Evolutionary conservation across 2,797 vertebrate species (phyloP).

Genomic region (Thalassophryne amazonica): DNA sequence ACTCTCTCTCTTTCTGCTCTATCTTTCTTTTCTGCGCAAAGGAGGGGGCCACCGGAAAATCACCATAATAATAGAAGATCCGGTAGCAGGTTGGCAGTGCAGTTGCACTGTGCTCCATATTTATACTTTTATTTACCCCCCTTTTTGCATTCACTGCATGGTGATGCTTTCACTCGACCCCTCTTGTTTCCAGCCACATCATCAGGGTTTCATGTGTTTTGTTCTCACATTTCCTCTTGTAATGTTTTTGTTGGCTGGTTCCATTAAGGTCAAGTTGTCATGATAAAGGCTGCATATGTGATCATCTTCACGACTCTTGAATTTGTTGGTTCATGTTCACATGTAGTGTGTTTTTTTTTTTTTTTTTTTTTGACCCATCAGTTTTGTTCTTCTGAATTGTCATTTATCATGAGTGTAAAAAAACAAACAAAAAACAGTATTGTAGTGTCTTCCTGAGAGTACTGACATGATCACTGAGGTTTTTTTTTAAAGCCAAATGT

Average conservation of each 20-base stretch:
- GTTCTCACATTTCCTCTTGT: neutral
- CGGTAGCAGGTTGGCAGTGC: conserved; percentile 92
- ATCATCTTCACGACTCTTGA: conserved; percentile 2
- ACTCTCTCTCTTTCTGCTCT: conserved; percentile 45
- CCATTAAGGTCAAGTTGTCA: neutral
- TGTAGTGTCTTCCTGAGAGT: neutral
- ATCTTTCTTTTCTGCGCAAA: conserved; percentile 52
- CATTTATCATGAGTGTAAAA: no score
- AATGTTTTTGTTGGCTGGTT: neutral
- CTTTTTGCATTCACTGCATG: conserved; percentile 44
- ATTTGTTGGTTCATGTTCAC: neutral
- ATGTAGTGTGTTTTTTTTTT: no score
- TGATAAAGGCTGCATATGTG: neutral
- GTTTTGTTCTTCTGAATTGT: no score
- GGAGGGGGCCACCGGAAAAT: conserved; percentile 92
- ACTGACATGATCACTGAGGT: neutral
- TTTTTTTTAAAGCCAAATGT: neutral
- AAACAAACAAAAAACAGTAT: no score
- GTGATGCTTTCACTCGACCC: conserved; percentile 12
- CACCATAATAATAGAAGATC: conserved; percentile 98
- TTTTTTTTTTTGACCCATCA: no score
- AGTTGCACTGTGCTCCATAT: conserved; percentile 68
- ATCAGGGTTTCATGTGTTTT: conserved; percentile 20
- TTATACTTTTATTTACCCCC: conserved; percentile 8
- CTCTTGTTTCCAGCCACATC: conserved; percentile 26